These are phyloP conservation scores for Lymantria monacha DNA, from an alignment of 2,888 invertebrate species.

Conservation along the genomic window DNA sequence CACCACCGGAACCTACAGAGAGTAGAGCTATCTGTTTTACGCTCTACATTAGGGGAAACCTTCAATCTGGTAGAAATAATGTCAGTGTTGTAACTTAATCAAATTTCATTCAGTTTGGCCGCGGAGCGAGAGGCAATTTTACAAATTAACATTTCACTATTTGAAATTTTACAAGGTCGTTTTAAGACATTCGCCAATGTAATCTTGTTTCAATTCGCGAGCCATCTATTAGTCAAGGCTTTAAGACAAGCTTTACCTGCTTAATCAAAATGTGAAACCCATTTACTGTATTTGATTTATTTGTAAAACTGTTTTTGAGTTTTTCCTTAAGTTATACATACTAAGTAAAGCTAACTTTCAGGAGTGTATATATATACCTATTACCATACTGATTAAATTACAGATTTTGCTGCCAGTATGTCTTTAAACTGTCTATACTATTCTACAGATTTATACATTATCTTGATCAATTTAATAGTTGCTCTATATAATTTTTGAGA, in stretches of 20 bases:
- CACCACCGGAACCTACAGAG: conserved; percentile 29
- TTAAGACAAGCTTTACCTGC: conserved; percentile 6
- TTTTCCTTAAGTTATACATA: too few species aligned
- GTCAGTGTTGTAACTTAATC: conserved; percentile 73
- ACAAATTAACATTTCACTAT: conserved; percentile 74
- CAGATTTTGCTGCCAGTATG: too few species aligned
- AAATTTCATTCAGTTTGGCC: conserved; percentile 67
- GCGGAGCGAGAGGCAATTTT: conserved; percentile 55
- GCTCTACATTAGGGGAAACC: conserved; percentile 30
- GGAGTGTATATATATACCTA: too few species aligned
- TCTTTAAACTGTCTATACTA: too few species aligned
- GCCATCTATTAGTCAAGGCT: conserved; percentile 26
- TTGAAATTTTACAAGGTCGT: conserved; percentile 55
- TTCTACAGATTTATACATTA: too few species aligned
- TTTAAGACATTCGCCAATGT: conserved; percentile 49
- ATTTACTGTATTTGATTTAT: too few species aligned
- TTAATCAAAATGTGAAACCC: neutral
- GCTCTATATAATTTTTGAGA: too few species aligned
- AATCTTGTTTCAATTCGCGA: conserved; percentile 37
- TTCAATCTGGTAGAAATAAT: conserved; percentile 55
- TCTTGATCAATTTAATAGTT: too few species aligned
- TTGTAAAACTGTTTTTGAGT: too few species aligned
- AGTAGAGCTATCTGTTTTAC: conserved; percentile 32
- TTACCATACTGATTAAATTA: too few species aligned
- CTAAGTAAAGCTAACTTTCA: too few species aligned